Percentiles rank a stretch among this genome's conserved stretches.
These are phyloP conservation scores for Crocallis elinguaria DNA, from an alignment of 2,888 invertebrate species.

Conservation along the genomic window DNA sequence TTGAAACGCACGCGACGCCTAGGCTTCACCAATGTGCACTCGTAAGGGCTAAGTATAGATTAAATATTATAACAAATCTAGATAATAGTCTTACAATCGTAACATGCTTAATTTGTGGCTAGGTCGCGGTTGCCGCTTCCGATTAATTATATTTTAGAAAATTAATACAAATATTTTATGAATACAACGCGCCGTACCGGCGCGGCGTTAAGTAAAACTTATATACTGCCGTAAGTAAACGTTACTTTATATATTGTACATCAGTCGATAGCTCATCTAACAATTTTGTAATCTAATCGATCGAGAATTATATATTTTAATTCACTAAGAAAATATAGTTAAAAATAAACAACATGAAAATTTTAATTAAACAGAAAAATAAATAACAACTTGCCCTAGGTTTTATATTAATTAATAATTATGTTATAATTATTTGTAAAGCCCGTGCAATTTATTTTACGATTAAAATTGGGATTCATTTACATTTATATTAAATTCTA, in stretches of 20 bases:
- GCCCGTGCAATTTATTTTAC: constrained; percentile 83
- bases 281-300: constrained; percentile 82
- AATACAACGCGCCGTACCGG: constrained; percentile 62
- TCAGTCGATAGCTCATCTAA: constrained; percentile 84
- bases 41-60: constrained; percentile 72
- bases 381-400: constrained; percentile 87
- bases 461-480: constrained; percentile 74
- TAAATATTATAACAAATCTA: constrained; percentile 81
- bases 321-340: constrained; percentile 76
- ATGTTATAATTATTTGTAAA: constrained; percentile 83
- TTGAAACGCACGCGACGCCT: constrained; percentile 37
- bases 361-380: constrained; percentile 83
- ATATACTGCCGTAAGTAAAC: constrained; percentile 82
- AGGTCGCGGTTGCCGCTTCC: constrained; percentile 76
- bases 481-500: constrained; percentile 82
- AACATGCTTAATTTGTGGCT: constrained; percentile 76
- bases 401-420: constrained; percentile 82
- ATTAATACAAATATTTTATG: constrained; percentile 80
- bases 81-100: constrained; percentile 83
- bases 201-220: constrained; percentile 74
- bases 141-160: constrained; percentile 80
- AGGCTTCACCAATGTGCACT: constrained; percentile 49
- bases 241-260: constrained; percentile 84
- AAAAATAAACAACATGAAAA: constrained; percentile 83
- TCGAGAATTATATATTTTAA: constrained; percentile 83